These are phyloP conservation scores for Alligator sinensis DNA, from an alignment of 2,113 vertebrate species.

Conservation along the genomic window DNA sequence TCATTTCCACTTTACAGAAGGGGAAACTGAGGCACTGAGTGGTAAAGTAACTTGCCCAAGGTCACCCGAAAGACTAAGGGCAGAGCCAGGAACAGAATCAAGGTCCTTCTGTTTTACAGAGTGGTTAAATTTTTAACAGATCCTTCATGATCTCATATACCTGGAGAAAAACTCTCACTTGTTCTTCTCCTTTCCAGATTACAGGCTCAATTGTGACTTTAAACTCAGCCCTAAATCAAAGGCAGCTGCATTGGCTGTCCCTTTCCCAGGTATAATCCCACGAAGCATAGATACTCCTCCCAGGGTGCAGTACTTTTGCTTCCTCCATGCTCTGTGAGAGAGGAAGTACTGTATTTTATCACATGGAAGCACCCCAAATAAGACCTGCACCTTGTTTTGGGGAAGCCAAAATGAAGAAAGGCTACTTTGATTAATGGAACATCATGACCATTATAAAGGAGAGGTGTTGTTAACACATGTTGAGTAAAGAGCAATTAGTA, in stretches of 20 bases:
- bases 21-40: neutral
- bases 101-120: neutral
- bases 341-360: neutral
- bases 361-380: too few relatives aligned
- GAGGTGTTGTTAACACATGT: too few relatives aligned
- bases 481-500: too few relatives aligned
- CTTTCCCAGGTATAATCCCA: neutral
- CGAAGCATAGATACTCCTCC: neutral
- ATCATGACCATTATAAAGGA: too few relatives aligned
- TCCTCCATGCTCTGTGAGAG: neutral
- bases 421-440: too few relatives aligned
- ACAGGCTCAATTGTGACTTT: too few relatives aligned
- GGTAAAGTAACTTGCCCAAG: neutral
- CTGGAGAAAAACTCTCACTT: rapidly evolving
- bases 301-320: neutral
- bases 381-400: too few relatives aligned
- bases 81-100: rapidly evolving
- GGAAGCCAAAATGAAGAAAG: too few relatives aligned
- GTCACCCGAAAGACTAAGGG: neutral
- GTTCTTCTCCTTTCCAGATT: rapidly evolving
- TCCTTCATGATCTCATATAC: neutral
- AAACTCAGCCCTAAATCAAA: neutral
- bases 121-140: rapidly evolving
- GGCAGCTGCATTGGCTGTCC: neutral
- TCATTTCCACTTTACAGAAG: neutral